Conservation (phyloP, 1,140 invertebrate species). For the Solenopsis fugax region DNA sequence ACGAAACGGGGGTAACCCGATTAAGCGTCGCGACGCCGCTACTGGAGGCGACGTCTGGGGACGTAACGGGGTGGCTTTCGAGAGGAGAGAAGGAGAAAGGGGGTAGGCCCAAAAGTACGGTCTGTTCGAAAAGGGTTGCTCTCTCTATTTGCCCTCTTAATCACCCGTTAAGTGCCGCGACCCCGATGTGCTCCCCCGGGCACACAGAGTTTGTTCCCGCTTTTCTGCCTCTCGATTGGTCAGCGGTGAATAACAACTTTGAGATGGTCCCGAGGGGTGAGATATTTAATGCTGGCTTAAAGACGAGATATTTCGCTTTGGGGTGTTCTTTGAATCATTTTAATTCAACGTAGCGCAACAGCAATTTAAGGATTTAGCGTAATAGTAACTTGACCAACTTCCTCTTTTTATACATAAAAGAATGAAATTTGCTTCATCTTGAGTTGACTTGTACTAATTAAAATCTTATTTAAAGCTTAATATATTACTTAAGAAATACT, state of each 20-base stretch:
- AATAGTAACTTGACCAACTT: background rate
- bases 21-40: conserved; percentile 70
- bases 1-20: conserved; percentile 77
- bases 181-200: conserved; percentile 65
- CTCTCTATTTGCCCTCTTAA: conserved; percentile 76
- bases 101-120: conserved; percentile 47
- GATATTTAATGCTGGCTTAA: conserved; percentile 25
- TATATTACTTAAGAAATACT: background rate
- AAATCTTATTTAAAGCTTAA: conserved; percentile 1
- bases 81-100: conserved; percentile 9
- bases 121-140: conserved; percentile 56
- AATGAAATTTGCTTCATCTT: background rate
- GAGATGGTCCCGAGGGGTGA: conserved; percentile 28
- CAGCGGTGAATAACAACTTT: conserved; percentile 37
- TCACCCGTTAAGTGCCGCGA: conserved; percentile 77
- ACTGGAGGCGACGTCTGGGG: conserved; percentile 57
- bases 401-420: background rate
- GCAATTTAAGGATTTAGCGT: background rate
- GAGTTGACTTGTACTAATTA: background rate
- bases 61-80: conserved; percentile 34
- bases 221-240: conserved; percentile 19
- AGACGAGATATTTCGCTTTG: conserved; percentile 1
- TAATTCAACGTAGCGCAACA: background rate
- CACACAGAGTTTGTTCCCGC: conserved; percentile 28
- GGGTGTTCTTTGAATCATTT: conserved; percentile 15